Conservation (phyloP, 1,140 invertebrate species). For the Zaprionus ornatus region DNA sequence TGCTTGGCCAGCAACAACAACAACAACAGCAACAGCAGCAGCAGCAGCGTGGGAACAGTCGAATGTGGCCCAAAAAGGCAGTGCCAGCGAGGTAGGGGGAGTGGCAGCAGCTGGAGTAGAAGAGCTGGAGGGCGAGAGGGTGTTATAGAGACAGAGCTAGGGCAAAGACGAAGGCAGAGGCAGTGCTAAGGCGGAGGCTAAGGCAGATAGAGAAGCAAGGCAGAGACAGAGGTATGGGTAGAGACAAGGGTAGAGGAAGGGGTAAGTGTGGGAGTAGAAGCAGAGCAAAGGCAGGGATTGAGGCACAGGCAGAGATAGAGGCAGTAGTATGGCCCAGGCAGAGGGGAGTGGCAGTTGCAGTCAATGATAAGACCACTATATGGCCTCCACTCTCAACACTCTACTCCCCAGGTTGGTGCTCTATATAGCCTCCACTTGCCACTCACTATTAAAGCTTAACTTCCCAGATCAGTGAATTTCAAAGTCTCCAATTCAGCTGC, state of each 20-base stretch:
- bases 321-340: no score
- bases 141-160: no score
- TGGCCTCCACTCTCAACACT: not conserved
- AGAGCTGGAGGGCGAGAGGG: no score
- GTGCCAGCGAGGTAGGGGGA: not conserved
- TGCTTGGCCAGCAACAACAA: not conserved
- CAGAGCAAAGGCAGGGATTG: no score
- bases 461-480: not conserved
- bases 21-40: not conserved
- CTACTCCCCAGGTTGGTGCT: not conserved
- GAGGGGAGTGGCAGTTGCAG: not conserved
- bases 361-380: not conserved
- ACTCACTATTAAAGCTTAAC: no score
- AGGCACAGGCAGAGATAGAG: no score
- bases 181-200: no score
- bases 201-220: no score
- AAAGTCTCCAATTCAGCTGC: not conserved
- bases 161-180: no score
- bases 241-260: no score
- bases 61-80: not conserved
- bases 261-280: no score
- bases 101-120: not conserved
- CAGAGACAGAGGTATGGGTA: no score
- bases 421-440: not conserved
- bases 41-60: conserved; percentile 47